These are phyloP conservation scores for Pseudoips prasinana DNA, from an alignment of 2,888 invertebrate species.

Conservation along the genomic window DNA sequence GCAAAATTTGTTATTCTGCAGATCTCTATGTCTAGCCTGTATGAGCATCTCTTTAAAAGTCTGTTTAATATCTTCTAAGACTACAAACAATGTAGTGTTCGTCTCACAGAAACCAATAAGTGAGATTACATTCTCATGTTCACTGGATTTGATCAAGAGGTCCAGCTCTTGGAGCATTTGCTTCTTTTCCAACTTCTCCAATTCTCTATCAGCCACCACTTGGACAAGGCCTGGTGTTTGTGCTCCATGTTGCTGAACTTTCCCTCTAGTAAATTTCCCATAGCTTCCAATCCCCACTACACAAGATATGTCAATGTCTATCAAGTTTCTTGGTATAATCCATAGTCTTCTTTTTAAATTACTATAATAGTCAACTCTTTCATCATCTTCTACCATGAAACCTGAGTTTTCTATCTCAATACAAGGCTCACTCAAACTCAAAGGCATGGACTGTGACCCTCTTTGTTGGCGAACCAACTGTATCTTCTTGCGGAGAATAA, in stretches of 20 bases:
- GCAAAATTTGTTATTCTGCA: slow-evolving; percentile 80
- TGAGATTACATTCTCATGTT: slow-evolving; percentile 87
- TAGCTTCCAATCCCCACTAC: slow-evolving; percentile 89
- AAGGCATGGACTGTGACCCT: slow-evolving; percentile 80
- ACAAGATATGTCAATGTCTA: slow-evolving; percentile 87
- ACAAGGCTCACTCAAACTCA: slow-evolving; percentile 90
- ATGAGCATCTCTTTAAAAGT: slow-evolving; percentile 87
- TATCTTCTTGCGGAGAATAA: slow-evolving; percentile 78
- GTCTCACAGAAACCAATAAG: slow-evolving; percentile 91
- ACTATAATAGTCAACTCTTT: slow-evolving; percentile 86
- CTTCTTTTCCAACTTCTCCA: slow-evolving; percentile 77
- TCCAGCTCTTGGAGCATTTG: slow-evolving; percentile 87
- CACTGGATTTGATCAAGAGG: slow-evolving; percentile 85
- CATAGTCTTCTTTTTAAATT: slow-evolving; percentile 89
- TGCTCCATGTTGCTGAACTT: slow-evolving; percentile 83
- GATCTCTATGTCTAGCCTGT: slow-evolving; percentile 79
- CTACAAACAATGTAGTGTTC: slow-evolving; percentile 87
- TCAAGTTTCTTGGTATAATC: slow-evolving; percentile 86
- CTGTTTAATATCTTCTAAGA: slow-evolving; percentile 85
- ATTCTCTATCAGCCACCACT: slow-evolving; percentile 82
- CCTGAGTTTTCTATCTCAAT: slow-evolving; percentile 91
- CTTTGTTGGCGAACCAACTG: slow-evolving; percentile 71
- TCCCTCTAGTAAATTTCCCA: slow-evolving; percentile 89
- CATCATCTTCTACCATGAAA: slow-evolving; percentile 87
- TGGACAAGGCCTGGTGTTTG: slow-evolving; percentile 83